Evolutionary conservation across 1,140 invertebrate genomes (phyloP), one percentile per base, ranked within the genome.

Genomic region (Ceratosolen solmsi): DNA sequence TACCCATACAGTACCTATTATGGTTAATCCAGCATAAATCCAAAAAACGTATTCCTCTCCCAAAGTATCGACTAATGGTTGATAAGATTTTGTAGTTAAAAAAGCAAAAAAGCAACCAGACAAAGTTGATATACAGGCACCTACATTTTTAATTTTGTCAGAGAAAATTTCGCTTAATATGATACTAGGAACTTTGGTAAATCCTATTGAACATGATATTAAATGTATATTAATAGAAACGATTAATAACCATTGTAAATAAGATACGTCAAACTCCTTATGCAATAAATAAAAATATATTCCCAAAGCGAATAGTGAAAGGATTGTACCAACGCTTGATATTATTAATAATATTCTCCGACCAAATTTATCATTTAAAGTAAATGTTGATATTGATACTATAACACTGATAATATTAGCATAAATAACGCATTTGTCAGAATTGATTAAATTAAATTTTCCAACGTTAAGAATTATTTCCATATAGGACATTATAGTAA

Each of bases 101-200:
- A 96, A 54, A 7, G 49, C 49, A 96, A 94, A 79, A 94, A 93
- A 5, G 94, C 95, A 95, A 68, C 94, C 95, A 83, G 94, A 94
- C 75, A 95, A 92, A 68, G 95, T 94, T 0, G 94, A 93, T 38
- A 96, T 88, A 79, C 94, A 94, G 41, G 94, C 93, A 25, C 95
- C 95, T 73, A 94, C 90, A 41, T 94, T 93, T 85, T 94, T 94
- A 3, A 94, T 92, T 83, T 94, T 93, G 0, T 93, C 92, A 1
- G 95, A 94, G 87, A 96, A 96, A 84, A 96, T 91, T 91, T 96
- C 95, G 46, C 95, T 94, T 82, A 95, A 93, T 79, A 96, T 92
- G 25, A 95, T 93, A 87, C 94, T 93, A 0, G 95, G 95, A 49
- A 96, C 94, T 0, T 94, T 94, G 49, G 94, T 93, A 84, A 95